Evolutionary conservation across 2,113 vertebrate genomes (phyloP).

Genomic region (Proterorhinus semilunaris): DNA sequence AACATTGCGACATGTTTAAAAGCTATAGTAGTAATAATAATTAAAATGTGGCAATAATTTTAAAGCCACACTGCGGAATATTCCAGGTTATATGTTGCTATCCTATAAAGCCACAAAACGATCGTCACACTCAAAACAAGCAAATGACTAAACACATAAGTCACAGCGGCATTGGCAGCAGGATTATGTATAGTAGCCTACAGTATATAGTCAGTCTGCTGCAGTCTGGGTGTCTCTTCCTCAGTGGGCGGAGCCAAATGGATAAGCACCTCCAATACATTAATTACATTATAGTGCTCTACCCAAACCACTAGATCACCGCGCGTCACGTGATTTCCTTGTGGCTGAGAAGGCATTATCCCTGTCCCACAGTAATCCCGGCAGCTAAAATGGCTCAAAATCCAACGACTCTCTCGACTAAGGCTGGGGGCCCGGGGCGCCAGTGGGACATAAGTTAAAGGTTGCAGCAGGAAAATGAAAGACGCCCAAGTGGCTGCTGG

Average conservation of each 20-base stretch:
- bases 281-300: conserved; percentile 62
- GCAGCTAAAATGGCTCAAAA: conserved; percentile 56
- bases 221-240: background rate
- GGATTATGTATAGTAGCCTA: conserved; percentile 39
- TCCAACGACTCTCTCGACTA: conserved; percentile 51
- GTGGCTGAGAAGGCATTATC: conserved; percentile 70
- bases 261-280: conserved; percentile 40
- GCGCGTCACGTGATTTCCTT: conserved; percentile 60
- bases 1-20: too few relatives aligned
- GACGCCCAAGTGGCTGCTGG: conserved; percentile 15
- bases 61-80: too few relatives aligned
- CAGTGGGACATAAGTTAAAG: conserved; percentile 1
- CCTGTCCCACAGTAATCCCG: conserved; percentile 58
- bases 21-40: too few relatives aligned
- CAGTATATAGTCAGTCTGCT: conserved; percentile 2
- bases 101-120: too few relatives aligned
- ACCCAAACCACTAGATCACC: conserved; percentile 56
- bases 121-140: too few relatives aligned
- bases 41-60: too few relatives aligned
- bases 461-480: background rate
- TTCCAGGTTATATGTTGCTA: too few relatives aligned
- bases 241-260: conserved; percentile 32
- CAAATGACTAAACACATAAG: conserved; percentile 12
- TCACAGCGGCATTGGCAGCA: conserved; percentile 32
- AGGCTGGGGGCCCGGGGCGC: conserved; percentile 30